These are phyloP conservation scores for Strix aluco DNA, from an alignment of 2,113 vertebrate species.

Conservation along the genomic window DNA sequence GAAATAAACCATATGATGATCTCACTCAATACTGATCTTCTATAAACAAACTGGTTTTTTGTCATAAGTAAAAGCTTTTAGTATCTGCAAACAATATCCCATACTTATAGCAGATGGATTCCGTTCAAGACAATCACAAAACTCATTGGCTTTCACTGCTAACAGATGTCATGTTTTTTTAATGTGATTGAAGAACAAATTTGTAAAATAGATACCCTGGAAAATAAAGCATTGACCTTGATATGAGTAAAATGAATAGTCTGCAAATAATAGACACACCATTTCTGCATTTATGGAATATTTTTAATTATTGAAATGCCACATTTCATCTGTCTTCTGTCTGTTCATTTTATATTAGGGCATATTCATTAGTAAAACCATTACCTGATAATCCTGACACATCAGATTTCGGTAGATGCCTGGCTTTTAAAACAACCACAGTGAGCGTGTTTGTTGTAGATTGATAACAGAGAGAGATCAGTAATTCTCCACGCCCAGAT, in stretches of 20 bases:
- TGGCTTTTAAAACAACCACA: slow-evolving; percentile 96
- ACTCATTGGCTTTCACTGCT: background rate
- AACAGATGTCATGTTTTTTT: background rate
- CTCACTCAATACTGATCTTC: background rate
- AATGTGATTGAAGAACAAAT: background rate
- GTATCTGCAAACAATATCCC: background rate
- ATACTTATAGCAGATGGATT: background rate
- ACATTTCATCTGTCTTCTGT: background rate
- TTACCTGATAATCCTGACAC: slow-evolving; percentile 90
- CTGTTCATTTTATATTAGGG: background rate
- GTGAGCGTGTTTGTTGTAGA: slow-evolving; percentile 95
- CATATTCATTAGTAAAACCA: background rate
- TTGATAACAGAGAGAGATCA: slow-evolving; percentile 97
- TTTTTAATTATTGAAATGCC: background rate
- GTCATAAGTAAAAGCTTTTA: background rate
- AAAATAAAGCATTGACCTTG: background rate
- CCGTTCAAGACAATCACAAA: too few species aligned
- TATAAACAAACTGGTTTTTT: background rate
- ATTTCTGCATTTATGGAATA: background rate
- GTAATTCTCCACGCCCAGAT: slow-evolving; percentile 89
- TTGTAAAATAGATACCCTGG: background rate
- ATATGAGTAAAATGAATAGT: background rate
- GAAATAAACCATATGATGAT: background rate
- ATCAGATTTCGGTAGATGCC: slow-evolving; percentile 92
- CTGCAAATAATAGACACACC: background rate